Percentiles rank a stretch among this genome's conserved stretches.
phyloP scores from a whole-genome alignment of 1,140 invertebrate species.

The Globodera rostochiensis region DNA sequence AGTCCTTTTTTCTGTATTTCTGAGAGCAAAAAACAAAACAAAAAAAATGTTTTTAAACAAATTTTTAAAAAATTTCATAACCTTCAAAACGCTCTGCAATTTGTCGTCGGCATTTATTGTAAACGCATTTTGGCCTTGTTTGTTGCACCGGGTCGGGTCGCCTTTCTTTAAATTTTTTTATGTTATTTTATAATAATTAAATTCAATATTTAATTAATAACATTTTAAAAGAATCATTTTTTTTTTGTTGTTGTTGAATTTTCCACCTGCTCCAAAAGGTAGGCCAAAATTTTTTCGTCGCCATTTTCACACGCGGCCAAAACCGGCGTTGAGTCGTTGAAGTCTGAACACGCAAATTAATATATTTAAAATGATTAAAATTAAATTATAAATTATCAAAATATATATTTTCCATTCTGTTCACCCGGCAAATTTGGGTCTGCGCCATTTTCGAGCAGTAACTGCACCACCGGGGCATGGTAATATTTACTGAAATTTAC shows the following conservation, averaged over 20 bases:
- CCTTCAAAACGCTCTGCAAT: constrained; percentile 6
- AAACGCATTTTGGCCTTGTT: constrained; percentile 23
- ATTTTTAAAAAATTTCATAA: not conserved
- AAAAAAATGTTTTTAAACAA: not conserved
- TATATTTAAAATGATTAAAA: too few relatives aligned
- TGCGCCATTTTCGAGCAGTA: constrained; percentile 23
- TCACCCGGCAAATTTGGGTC: constrained; percentile 26
- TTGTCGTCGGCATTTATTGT: constrained; percentile 17
- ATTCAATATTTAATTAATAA: too few relatives aligned
- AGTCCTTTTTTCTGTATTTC: constrained; percentile 11
- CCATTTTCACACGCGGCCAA: constrained; percentile 30
- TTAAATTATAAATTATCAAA: not conserved
- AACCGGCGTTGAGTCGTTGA: constrained; percentile 22
- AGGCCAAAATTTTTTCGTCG: constrained; percentile 22
- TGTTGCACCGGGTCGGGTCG: constrained; percentile 18
- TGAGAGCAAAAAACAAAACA: too few relatives aligned
- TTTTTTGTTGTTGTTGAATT: too few relatives aligned
- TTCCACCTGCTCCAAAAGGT: constrained; percentile 20
- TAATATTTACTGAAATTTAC: constrained; percentile 26
- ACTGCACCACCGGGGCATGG: constrained; percentile 19
- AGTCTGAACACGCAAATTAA: not conserved
- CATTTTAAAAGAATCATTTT: too few relatives aligned
- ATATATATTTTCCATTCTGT: not conserved
- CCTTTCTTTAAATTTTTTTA: constrained; percentile 3
- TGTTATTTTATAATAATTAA: too few relatives aligned